Evolutionary conservation across 2,888 invertebrate species (phyloP).

Genomic region (Bimastos eiseni): DNA sequence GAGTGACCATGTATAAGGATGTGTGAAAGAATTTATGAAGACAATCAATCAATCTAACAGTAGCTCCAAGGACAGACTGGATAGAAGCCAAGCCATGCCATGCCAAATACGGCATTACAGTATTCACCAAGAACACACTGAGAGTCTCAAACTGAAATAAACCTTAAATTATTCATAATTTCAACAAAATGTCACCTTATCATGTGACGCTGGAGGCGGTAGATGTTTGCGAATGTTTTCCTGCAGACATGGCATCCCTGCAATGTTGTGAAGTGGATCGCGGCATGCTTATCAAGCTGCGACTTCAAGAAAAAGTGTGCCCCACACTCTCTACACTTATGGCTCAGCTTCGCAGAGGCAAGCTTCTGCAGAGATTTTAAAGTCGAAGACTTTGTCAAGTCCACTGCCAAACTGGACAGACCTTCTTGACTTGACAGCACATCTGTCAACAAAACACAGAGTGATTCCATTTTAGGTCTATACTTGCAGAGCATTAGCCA

Average conservation of each 20-base stretch:
- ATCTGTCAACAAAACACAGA: background rate
- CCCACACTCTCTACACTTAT: conserved; percentile 17
- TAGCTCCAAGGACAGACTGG: too few species aligned
- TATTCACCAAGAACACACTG: background rate
- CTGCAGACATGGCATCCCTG: conserved; percentile 84
- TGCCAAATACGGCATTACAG: background rate
- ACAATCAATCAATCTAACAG: too few species aligned
- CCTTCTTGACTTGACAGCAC: background rate
- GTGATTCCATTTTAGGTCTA: background rate
- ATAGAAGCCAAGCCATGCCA: too few species aligned
- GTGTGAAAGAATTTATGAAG: too few species aligned
- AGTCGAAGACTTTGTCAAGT: conserved; percentile 17
- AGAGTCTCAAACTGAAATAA: background rate
- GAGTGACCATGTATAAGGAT: too few species aligned
- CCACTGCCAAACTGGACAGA: background rate
- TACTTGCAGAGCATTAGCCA: background rate
- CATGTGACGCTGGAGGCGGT: conserved; percentile 95
- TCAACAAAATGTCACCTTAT: conserved; percentile 69
- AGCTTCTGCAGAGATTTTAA: background rate
- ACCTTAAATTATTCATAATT: background rate
- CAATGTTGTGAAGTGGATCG: conserved; percentile 22
- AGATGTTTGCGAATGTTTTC: conserved; percentile 95
- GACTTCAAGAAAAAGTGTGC: conserved; percentile 23
- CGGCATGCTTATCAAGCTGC: conserved; percentile 5
- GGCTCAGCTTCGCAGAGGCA: background rate